Base-by-base conservation (phyloP, 2,797 vertebrate species). In the Rhadinocentrus ornatus region DNA sequence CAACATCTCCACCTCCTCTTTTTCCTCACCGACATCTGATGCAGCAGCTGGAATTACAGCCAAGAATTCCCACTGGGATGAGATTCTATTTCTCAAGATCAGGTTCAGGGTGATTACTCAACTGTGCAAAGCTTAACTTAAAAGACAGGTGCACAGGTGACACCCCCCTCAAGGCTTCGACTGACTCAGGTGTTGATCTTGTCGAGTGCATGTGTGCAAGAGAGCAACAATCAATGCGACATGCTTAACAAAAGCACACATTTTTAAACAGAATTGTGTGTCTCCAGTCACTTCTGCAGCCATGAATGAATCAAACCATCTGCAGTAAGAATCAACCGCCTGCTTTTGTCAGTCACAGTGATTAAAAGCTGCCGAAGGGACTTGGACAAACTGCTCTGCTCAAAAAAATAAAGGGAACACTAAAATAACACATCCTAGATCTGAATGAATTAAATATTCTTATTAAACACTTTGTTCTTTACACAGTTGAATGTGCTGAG, bases 341-440 rank as follows among this genome's bases (percentile, higher is more conserved):
- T 87, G 89, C 59, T 71, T 82, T 65, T 82, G 80, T 86, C 80
- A 60, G 54, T 64, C 80, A 66, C 62, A 54, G 56, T 66, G 84
- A 86, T 88, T 84, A 89, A 88, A 76, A 81, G 63, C 78, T 70
- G 75, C 69, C 9, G 79, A 80, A 90, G 84, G 84, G 57, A 77
- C 85, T 87, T 85, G 79, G 74, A 83, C 77, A 73, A 77, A 77
- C 54, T 52, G n/a, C n/a, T n/a, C n/a, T n/a, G n/a, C n/a, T n/a
- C n/a, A n/a, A n/a, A n/a, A n/a, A n/a, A n/a, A n/a, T n/a, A n/a
- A n/a, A n/a, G n/a, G n/a, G n/a, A n/a, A n/a, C n/a, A n/a, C n/a
- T n/a, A n/a, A n/a, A n/a, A n/a, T n/a, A n/a, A n/a, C n/a, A n/a
- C n/a, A n/a, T n/a, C n/a, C n/a, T n/a, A n/a, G n/a, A n/a, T n/a